phyloP scores from a whole-genome alignment of 1,140 invertebrate species.

The Idris sp. region DNA sequence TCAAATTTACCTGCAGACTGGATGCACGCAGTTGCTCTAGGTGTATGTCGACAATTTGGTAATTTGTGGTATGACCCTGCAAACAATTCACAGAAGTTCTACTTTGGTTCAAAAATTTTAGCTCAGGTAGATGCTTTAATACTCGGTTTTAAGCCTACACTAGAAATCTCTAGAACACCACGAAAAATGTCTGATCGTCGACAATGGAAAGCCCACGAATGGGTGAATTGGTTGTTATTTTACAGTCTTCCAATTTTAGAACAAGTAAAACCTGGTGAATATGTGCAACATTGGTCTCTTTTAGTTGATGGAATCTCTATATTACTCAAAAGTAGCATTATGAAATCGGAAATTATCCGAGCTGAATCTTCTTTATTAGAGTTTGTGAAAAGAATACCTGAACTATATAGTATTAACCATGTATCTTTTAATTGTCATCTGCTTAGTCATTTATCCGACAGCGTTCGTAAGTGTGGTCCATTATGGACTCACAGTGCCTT shows the following conservation, averaged over 20 bases:
- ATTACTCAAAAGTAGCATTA: constrained; percentile 9
- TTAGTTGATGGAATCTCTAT: constrained; percentile 26
- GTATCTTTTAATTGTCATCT: too few species aligned
- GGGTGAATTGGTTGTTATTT: constrained; percentile 54
- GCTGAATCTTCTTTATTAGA: too few species aligned
- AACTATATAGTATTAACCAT: too few species aligned
- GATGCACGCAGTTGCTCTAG: constrained; percentile 63
- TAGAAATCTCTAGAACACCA: constrained; percentile 52
- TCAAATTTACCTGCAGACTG: constrained; percentile 50
- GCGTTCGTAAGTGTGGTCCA: too few species aligned
- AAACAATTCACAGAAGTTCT: constrained; percentile 14
- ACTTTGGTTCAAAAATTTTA: constrained; percentile 46
- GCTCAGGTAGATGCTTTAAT: too few species aligned
- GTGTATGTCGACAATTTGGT: constrained; percentile 38
- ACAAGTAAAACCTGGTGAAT: constrained; percentile 32
- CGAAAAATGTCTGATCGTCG: constrained; percentile 43
- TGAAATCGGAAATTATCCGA: constrained; percentile 12
- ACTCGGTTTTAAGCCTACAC: constrained; percentile 46
- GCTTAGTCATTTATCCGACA: too few species aligned
- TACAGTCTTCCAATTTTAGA: constrained; percentile 54
- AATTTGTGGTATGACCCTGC: constrained; percentile 49
- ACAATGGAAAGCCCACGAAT: constrained; percentile 3
- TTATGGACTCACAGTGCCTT: too few species aligned
- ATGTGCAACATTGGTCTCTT: constrained; percentile 60
- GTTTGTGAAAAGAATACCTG: too few species aligned